phyloP scores from a whole-genome alignment of 2,113 vertebrate species.

The Ahaetulla prasina region DNA sequence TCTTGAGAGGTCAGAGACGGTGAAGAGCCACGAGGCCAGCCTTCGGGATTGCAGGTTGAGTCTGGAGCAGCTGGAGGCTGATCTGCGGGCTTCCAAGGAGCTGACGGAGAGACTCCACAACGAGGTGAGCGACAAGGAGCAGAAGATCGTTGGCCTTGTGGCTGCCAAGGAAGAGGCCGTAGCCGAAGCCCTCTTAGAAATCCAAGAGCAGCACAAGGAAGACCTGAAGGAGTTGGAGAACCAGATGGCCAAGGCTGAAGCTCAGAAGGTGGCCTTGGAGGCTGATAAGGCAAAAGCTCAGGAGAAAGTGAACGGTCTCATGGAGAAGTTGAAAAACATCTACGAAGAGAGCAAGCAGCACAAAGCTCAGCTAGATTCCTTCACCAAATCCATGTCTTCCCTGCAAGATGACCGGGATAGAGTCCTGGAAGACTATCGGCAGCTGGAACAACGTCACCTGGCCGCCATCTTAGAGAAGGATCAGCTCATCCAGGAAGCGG shows the following conservation, averaged over 20 bases:
- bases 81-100: conserved; percentile 81
- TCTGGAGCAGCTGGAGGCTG: conserved; percentile 83
- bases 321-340: conserved; percentile 69
- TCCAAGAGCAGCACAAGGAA: conserved; percentile 75
- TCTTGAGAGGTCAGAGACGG: conserved; percentile 60
- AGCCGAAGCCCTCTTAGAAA: conserved; percentile 67
- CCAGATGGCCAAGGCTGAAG: conserved; percentile 64
- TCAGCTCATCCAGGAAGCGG: conserved; percentile 88
- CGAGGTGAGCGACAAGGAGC: conserved; percentile 81
- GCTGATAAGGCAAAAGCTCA: conserved; percentile 71
- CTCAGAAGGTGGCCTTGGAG: conserved; percentile 68
- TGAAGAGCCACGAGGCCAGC: conserved; percentile 75
- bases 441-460: conserved; percentile 88
- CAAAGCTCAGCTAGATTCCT: conserved; percentile 81
- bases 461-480: conserved; percentile 89
- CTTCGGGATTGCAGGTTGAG: conserved; percentile 77
- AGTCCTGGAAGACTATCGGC: conserved; percentile 81
- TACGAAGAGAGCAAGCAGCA: conserved; percentile 76
- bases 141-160: conserved; percentile 81
- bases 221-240: conserved; percentile 77
- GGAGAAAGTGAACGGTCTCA: conserved; percentile 67
- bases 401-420: conserved; percentile 89
- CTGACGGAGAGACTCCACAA: conserved; percentile 78
- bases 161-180: conserved; percentile 86
- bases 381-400: conserved; percentile 91